These are phyloP conservation scores for Cyprinodon variegatus DNA, from an alignment of 2,113 vertebrate species.

Conservation along the genomic window DNA sequence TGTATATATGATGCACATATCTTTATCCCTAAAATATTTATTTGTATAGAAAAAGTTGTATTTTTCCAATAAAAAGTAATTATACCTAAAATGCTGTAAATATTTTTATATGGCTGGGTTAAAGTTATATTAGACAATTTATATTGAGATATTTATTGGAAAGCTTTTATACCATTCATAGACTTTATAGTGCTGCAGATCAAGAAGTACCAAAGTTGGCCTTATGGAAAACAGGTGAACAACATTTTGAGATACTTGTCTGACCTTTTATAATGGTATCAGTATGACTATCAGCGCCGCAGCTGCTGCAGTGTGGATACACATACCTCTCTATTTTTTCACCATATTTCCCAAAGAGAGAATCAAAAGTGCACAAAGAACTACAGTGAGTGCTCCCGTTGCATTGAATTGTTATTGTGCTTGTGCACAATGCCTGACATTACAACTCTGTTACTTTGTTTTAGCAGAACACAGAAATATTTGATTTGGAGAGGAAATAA, in stretches of 20 bases:
- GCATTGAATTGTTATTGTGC: neutral
- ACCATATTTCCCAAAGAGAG: conserved; percentile 36
- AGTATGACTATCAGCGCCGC: conserved; percentile 49
- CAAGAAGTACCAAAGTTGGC: neutral
- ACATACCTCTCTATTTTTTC: neutral
- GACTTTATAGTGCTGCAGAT: conserved; percentile 10
- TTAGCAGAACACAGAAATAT: neutral
- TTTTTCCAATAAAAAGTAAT: conserved; percentile 75
- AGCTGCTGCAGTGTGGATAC: conserved; percentile 46
- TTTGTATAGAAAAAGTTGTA: conserved; percentile 79
- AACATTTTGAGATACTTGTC: conserved; percentile 21
- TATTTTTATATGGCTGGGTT: conserved; percentile 18
- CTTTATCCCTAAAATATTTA: conserved; percentile 76
- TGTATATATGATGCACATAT: conserved; percentile 60
- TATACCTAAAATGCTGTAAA: conserved; percentile 56
- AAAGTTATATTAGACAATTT: conserved; percentile 1
- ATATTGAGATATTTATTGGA: too few species aligned
- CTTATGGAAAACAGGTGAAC: neutral
- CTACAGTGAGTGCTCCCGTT: neutral
- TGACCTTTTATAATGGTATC: conserved; percentile 30
- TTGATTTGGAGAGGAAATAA: neutral
- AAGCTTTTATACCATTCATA: too few species aligned
- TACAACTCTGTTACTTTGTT: neutral
- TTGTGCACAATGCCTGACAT: too few species aligned
- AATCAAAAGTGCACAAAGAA: conserved; percentile 8